These are phyloP conservation scores for Myrmophylax atrothorax DNA, from an alignment of 2,113 vertebrate genomes.

Conservation along the genomic window DNA sequence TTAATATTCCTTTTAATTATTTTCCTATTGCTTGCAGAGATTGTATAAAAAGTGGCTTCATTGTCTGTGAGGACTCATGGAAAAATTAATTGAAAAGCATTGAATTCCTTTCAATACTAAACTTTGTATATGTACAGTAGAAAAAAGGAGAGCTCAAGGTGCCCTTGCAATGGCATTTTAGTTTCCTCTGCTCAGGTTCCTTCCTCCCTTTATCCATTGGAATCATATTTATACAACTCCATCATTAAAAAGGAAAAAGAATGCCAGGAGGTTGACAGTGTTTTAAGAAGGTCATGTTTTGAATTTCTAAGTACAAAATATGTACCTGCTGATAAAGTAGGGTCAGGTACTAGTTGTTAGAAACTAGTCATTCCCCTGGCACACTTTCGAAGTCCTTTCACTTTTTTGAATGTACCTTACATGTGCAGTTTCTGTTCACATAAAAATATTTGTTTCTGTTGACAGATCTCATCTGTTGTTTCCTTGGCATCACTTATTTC, in stretches of 20 bases:
- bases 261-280: neutral
- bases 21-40: neutral
- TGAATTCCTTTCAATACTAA: neutral
- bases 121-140: neutral
- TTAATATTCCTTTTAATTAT: neutral
- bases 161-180: neutral
- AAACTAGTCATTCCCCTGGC: neutral
- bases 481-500: neutral
- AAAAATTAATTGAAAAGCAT: neutral
- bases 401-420: neutral
- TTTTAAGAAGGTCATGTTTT: neutral
- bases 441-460: constrained; percentile 20
- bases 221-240: neutral
- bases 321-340: neutral
- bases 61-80: neutral
- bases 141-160: neutral
- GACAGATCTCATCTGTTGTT: neutral
- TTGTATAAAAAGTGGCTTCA: neutral
- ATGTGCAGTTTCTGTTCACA: neutral
- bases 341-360: neutral
- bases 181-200: neutral
- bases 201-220: neutral
- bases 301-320: neutral
- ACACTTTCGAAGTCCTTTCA: neutral
- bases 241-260: neutral